phyloP scores from a whole-genome alignment of 2,797 vertebrate species.

The Mastacembelus armatus region DNA sequence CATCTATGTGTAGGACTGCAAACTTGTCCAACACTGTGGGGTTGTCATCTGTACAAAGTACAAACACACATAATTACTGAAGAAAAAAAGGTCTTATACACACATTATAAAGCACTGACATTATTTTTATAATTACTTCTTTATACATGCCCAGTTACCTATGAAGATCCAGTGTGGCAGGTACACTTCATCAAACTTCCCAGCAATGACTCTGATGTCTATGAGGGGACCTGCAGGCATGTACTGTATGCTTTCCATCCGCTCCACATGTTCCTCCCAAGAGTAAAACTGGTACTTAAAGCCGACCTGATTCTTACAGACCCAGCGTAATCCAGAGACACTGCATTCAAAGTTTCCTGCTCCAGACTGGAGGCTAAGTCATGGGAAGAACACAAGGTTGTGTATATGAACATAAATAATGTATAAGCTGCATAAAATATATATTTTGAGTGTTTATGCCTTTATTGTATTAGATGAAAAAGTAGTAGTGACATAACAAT shows the following conservation, averaged over 20 bases:
- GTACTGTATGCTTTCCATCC: conserved; percentile 2
- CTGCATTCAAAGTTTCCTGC: conserved; percentile 43
- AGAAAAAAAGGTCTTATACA: too few species aligned
- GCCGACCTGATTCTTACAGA: conserved; percentile 16
- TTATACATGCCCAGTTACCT: too few species aligned
- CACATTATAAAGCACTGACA: too few species aligned
- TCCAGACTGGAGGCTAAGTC: conserved; percentile 19
- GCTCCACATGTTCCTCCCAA: conserved; percentile 25
- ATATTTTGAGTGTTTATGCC: too few species aligned
- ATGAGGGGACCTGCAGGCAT: conserved; percentile 34
- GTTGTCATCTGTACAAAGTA: conserved; percentile 11
- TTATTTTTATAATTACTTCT: too few species aligned
- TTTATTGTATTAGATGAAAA: too few species aligned
- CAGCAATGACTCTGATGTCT: conserved; percentile 28
- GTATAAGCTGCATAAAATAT: too few species aligned
- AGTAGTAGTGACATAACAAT: too few species aligned
- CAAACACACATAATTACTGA: not conserved
- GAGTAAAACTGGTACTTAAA: conserved; percentile 34
- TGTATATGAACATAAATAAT: too few species aligned
- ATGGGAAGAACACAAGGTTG: too few species aligned
- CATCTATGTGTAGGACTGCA: conserved; percentile 24
- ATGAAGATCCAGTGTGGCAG: too few species aligned
- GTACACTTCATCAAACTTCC: too few species aligned
- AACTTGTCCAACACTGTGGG: not conserved
- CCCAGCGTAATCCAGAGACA: conserved; percentile 39